These are phyloP conservation scores for Netelia melanura DNA, from an alignment of 2,888 invertebrate genomes.

Conservation along the genomic window DNA sequence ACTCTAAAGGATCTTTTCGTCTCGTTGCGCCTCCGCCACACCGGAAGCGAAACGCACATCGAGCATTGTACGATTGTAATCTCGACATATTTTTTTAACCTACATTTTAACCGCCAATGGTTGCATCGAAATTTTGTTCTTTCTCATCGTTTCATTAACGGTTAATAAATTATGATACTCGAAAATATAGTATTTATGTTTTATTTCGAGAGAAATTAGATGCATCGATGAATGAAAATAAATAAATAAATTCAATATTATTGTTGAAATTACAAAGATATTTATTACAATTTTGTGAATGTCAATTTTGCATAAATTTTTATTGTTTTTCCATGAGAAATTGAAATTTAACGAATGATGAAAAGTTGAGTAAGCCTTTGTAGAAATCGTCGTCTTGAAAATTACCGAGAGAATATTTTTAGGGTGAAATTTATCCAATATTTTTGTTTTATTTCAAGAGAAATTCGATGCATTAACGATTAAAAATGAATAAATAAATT, in stretches of 20 bases:
- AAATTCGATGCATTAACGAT: too few relatives aligned
- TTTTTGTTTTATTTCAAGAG: too few relatives aligned
- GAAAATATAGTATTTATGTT: too few relatives aligned
- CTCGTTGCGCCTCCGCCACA: neutral
- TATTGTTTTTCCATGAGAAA: neutral
- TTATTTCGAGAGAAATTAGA: too few relatives aligned
- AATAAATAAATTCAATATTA: too few relatives aligned
- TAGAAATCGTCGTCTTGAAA: neutral
- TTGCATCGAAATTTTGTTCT: neutral
- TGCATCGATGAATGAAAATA: too few relatives aligned
- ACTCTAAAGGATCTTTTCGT: neutral
- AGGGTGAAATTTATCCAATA: too few relatives aligned
- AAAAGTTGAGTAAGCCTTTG: neutral
- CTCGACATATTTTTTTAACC: constrained; percentile 6
- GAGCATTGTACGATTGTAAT: constrained; percentile 32
- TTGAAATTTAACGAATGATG: neutral
- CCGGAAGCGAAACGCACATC: neutral
- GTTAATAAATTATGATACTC: too few relatives aligned
- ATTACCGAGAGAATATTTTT: neutral
- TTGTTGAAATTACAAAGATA: too few relatives aligned
- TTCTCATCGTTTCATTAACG: too few relatives aligned
- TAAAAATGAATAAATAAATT: too few relatives aligned
- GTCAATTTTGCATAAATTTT: neutral
- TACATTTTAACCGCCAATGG: constrained; percentile 19
- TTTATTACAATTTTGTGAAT: too few relatives aligned